Evolutionary conservation across 2,888 invertebrate species (phyloP).

Genomic region (Autographa gamma): DNA sequence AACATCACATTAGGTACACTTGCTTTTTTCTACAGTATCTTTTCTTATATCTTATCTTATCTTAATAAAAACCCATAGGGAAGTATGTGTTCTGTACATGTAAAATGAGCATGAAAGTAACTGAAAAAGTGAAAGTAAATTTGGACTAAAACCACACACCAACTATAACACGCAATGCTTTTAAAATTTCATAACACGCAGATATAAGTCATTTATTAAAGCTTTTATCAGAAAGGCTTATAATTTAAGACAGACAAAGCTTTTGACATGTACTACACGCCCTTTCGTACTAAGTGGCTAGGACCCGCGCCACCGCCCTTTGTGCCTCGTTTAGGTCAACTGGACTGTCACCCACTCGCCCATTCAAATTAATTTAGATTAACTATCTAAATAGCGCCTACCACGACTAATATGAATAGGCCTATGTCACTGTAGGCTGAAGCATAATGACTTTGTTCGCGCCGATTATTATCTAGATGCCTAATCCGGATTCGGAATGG

Average conservation of each 20-base stretch:
- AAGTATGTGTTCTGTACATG: not conserved
- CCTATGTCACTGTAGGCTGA: slow-evolving; percentile 54
- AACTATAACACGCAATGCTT: slow-evolving; percentile 20
- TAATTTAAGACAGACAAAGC: slow-evolving; percentile 24
- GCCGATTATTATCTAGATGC: slow-evolving; percentile 68
- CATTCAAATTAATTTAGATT: slow-evolving; percentile 83
- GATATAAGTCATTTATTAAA: slow-evolving; percentile 16
- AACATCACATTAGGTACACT: too few species aligned
- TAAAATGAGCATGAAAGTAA: not conserved
- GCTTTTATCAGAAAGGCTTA: slow-evolving; percentile 35
- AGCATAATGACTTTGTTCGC: slow-evolving; percentile 70
- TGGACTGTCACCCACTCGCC: slow-evolving; percentile 80
- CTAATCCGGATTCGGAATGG: slow-evolving; percentile 62
- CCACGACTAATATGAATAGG: slow-evolving; percentile 69
- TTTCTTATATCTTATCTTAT: not conserved
- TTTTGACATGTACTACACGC: slow-evolving; percentile 59
- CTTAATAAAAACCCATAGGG: not conserved
- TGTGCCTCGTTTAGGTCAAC: slow-evolving; percentile 80
- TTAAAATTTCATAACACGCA: slow-evolving; percentile 42
- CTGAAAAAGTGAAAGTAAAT: not conserved
- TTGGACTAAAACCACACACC: not conserved
- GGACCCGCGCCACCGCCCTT: slow-evolving; percentile 72
- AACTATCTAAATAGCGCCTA: slow-evolving; percentile 72
- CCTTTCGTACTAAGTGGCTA: slow-evolving; percentile 63
- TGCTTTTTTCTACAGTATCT: too few species aligned